These are phyloP conservation scores for Parnassius glacialis DNA, from an alignment of 2,888 invertebrate species.

Conservation along the genomic window DNA sequence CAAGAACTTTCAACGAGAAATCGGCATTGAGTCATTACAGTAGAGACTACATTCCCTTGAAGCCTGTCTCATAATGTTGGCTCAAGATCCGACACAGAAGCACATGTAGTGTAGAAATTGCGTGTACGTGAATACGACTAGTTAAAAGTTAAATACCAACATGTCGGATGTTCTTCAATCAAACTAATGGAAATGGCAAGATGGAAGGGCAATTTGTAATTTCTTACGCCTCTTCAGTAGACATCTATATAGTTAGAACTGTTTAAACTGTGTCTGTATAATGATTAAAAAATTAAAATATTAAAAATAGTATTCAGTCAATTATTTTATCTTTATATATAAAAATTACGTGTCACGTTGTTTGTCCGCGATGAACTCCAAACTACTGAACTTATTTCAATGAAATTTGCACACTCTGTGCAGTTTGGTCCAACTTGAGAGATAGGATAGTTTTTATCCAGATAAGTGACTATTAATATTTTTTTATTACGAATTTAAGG, in stretches of 20 bases:
- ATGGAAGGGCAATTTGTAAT: conserved; percentile 49
- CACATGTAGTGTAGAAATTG: conserved; percentile 42
- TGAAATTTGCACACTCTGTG: too few species aligned
- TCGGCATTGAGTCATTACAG: conserved; percentile 25
- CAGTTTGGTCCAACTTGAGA: too few species aligned
- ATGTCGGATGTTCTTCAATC: conserved; percentile 69
- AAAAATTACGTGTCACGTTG: too few species aligned
- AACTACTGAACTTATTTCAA: too few species aligned
- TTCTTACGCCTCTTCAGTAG: conserved; percentile 37
- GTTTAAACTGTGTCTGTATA: conserved; percentile 2
- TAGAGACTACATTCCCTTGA: conserved; percentile 31
- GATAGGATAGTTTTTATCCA: too few species aligned
- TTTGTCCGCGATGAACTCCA: too few species aligned
- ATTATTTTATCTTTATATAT: too few species aligned
- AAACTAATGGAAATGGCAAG: conserved; percentile 66
- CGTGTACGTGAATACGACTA: conserved; percentile 54
- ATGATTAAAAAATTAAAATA: background rate
- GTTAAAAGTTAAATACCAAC: conserved; percentile 76
- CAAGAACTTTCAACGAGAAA: conserved; percentile 34
- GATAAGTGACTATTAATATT: too few species aligned
- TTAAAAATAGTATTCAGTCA: background rate
- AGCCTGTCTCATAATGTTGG: conserved; percentile 38
- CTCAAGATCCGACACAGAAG: conserved; percentile 47
- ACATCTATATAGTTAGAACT: conserved; percentile 4
- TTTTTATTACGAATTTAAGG: too few species aligned